Percentiles rank a stretch among this genome's conserved stretches.
Evolutionary conservation across 1,140 invertebrate genomes (phyloP).

Genomic region (Conopomorpha cramerella): DNA sequence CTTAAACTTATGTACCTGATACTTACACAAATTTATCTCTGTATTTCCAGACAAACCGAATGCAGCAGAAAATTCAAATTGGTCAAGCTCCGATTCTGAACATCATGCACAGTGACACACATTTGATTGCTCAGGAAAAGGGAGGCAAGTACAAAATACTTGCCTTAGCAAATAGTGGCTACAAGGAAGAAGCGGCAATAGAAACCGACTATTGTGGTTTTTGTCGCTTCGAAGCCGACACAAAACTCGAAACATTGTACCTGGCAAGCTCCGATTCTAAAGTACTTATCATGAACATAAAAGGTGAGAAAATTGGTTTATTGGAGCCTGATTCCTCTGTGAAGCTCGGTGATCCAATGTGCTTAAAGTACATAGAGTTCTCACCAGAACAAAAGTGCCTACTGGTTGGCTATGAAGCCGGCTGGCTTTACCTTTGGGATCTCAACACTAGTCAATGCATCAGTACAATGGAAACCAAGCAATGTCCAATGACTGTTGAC

Average conservation of each 20-base stretch:
- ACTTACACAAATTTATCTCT: too few relatives aligned
- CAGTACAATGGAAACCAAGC: conserved; percentile 63
- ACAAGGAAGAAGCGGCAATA: conserved; percentile 60
- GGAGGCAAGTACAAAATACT: conserved; percentile 69
- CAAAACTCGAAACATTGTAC: conserved; percentile 66
- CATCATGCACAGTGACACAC: conserved; percentile 58
- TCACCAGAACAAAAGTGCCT: conserved; percentile 55
- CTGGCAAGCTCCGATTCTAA: conserved; percentile 68
- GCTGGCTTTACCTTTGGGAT: conserved; percentile 71
- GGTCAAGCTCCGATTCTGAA: conserved; percentile 62
- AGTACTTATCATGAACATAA: conserved; percentile 64
- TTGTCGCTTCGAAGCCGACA: conserved; percentile 65
- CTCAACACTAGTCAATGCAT: conserved; percentile 62
- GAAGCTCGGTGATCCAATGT: conserved; percentile 66
- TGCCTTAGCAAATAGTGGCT: conserved; percentile 63
- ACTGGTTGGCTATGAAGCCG: conserved; percentile 68
- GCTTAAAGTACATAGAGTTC: conserved; percentile 63
- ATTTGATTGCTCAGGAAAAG: conserved; percentile 72
- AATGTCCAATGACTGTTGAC: conserved; percentile 71
- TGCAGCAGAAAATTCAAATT: conserved; percentile 62
- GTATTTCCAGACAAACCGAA: conserved; percentile 63
- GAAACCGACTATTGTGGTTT: conserved; percentile 67
- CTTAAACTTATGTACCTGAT: too few relatives aligned
- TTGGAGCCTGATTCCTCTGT: conserved; percentile 25
- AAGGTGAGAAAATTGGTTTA: conserved; percentile 56